Evolutionary conservation across 2,113 vertebrate species (phyloP).

Genomic region (Seriola aureovittata): DNA sequence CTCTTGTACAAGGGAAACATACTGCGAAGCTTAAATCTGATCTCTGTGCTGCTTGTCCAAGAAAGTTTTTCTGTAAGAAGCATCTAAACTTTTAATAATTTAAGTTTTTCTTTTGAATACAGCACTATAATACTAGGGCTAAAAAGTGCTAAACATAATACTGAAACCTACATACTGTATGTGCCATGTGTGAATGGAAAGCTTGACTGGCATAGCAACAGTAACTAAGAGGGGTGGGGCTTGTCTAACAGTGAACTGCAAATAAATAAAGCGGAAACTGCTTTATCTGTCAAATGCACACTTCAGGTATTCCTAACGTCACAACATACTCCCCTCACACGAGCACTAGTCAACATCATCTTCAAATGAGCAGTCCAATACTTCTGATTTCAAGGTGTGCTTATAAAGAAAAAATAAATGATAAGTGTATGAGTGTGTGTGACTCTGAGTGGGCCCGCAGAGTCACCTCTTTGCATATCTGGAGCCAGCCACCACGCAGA

Average conservation of each 20-base stretch:
- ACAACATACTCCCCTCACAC: too few species aligned
- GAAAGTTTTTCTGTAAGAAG: not conserved
- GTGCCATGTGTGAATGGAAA: not conserved
- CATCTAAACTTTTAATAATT: not conserved
- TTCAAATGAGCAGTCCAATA: slow-evolving; percentile 13
- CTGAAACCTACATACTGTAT: too few species aligned
- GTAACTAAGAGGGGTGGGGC: too few species aligned
- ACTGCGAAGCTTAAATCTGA: not conserved
- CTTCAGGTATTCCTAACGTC: not conserved
- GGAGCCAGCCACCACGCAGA: slow-evolving; percentile 47
- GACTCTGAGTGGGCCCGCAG: slow-evolving; percentile 35
- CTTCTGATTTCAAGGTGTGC: slow-evolving; percentile 21
- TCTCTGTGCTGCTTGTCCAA: too few species aligned
- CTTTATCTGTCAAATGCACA: not conserved
- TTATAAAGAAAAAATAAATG: not conserved
- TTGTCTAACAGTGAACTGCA: not conserved
- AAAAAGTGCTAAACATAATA: too few species aligned
- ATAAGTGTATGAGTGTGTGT: not conserved
- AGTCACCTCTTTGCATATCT: slow-evolving; percentile 37
- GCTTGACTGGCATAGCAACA: not conserved
- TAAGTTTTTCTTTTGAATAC: too few species aligned
- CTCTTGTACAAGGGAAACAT: not conserved
- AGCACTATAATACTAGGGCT: too few species aligned
- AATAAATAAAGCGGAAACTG: not conserved
- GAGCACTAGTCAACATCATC: slow-evolving; percentile 4